A percentile compares a stretch with the other conserved stretches of the same genome.
phyloP scores from a whole-genome alignment of 1,140 invertebrate genomes.

The Danaus plexippus region DNA sequence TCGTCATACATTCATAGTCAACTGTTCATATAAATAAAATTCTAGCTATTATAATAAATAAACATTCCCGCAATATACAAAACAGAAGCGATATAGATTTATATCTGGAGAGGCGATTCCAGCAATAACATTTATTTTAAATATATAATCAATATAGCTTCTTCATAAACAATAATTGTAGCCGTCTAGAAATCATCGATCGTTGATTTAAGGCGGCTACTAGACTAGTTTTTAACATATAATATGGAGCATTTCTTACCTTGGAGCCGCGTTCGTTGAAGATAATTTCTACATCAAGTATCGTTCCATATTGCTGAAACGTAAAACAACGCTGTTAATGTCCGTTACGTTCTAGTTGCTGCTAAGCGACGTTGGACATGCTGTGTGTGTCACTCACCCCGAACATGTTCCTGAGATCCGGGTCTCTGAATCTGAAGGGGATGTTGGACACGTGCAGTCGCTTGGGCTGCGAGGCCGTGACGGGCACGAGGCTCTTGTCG shows the following conservation, averaged over 20 bases:
- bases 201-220: conserved; percentile 50
- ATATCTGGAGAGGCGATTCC: background rate
- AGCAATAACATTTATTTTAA: background rate
- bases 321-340: conserved; percentile 60
- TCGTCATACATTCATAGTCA: too few relatives aligned
- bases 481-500: conserved; percentile 58
- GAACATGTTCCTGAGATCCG: conserved; percentile 97
- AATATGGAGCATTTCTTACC: conserved; percentile 79
- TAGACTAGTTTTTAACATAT: conserved; percentile 15
- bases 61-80: conserved; percentile 21
- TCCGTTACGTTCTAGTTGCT: conserved; percentile 28
- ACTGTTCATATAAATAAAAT: too few relatives aligned
- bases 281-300: conserved; percentile 99
- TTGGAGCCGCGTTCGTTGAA: conserved; percentile 99
- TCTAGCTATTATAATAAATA: conserved; percentile 4
- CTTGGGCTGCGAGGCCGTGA: conserved; percentile 79
- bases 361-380: too few relatives aligned
- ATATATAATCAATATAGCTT: conserved; percentile 18
- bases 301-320: conserved; percentile 97
- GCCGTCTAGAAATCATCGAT: conserved; percentile 40
- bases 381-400: conserved; percentile 81
- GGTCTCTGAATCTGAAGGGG: conserved; percentile 98
- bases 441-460: conserved; percentile 97
- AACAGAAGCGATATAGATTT: conserved; percentile 22
- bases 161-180: conserved; percentile 30